Conservation (phyloP, 35 echinoderm and acorn worm genomes). For the Ophioderma brevispina region DNA sequence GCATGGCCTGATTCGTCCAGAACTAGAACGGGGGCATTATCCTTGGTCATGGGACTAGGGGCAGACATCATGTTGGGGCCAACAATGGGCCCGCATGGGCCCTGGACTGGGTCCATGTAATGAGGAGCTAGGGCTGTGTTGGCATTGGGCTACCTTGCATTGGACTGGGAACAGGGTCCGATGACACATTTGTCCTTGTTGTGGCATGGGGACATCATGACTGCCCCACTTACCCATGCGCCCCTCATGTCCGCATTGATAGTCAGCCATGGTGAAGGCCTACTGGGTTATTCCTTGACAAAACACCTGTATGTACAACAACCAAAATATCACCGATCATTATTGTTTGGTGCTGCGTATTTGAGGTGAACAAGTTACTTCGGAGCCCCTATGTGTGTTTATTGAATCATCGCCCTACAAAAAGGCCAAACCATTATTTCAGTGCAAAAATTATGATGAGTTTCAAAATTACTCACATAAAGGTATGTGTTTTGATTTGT, state of each 20-base stretch:
- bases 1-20: conserved; percentile 15
- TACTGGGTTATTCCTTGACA: too few relatives aligned
- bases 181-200: conserved; percentile 11
- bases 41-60: conserved; percentile 16
- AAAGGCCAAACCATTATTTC: too few relatives aligned
- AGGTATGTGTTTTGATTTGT: too few relatives aligned
- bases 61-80: conserved; percentile 47
- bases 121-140: conserved; percentile 24
- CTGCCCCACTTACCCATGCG: neutral
- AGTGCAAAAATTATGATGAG: too few relatives aligned
- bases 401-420: too few relatives aligned
- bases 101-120: conserved; percentile 56
- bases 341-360: too few relatives aligned
- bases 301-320: too few relatives aligned
- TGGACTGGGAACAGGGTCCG: conserved; percentile 18
- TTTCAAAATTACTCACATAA: too few relatives aligned
- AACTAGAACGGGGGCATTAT: neutral
- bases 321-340: too few relatives aligned
- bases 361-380: too few relatives aligned
- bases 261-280: conserved; percentile 33
- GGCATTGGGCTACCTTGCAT: conserved; percentile 44
- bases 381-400: too few relatives aligned
- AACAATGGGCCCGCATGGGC: conserved; percentile 51
- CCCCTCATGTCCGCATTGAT: conserved; percentile 53
- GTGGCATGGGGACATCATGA: conserved; percentile 11